phyloP scores from a whole-genome alignment of 2,113 vertebrate genomes.

The Haemorhous mexicanus region DNA sequence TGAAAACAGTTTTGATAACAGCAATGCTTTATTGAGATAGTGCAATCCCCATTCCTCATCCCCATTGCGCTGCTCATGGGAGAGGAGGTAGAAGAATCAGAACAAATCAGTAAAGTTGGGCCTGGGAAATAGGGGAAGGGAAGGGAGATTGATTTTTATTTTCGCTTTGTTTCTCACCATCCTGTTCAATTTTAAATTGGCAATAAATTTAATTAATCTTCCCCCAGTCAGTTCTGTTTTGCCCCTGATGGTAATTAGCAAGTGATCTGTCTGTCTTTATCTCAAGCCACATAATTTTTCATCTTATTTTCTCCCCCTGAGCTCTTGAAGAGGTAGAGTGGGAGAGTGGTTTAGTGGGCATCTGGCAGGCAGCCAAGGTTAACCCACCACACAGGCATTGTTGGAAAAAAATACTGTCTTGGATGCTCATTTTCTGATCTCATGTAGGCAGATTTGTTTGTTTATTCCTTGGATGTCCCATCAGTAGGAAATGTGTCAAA shows the following conservation, averaged over 20 bases:
- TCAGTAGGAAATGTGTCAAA: not conserved
- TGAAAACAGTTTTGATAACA: not conserved
- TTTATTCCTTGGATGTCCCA: not conserved
- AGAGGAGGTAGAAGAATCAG: not conserved
- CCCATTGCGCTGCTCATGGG: accelerated
- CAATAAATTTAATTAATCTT: not conserved
- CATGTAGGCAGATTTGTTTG: not conserved
- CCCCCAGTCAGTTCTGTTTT: not conserved
- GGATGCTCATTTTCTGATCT: not conserved
- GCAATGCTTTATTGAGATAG: not conserved
- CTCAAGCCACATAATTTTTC: not conserved
- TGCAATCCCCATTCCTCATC: not conserved
- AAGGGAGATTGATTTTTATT: not conserved
- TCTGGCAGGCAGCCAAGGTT: not conserved
- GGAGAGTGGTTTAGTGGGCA: not conserved
- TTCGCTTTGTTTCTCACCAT: not conserved
- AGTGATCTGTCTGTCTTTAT: not conserved
- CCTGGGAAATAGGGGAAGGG: not conserved
- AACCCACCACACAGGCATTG: not conserved
- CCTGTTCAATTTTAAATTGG: not conserved
- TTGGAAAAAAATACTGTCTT: not conserved
- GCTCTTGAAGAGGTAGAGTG: not conserved
- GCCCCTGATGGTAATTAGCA: not conserved
- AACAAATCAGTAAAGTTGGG: not conserved
- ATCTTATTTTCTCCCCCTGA: not conserved